A percentile compares a stretch with the other conserved stretches of the same genome.
Conservation (phyloP, 2,797 vertebrate species). For the Notamacropus eugenii region DNA sequence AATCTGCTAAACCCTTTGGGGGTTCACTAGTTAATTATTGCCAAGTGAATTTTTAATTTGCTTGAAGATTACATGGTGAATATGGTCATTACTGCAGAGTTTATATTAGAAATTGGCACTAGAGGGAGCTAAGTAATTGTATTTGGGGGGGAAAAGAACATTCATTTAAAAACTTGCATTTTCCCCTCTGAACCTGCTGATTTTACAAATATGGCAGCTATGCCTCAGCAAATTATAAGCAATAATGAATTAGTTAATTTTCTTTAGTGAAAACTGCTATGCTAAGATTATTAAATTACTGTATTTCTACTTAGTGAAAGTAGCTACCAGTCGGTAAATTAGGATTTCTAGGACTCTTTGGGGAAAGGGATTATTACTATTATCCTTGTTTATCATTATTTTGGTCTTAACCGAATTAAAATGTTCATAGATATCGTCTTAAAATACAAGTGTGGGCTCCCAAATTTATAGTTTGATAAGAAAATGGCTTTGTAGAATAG, state of each 20-base stretch:
- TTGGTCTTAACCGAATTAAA: slow-evolving; percentile 83
- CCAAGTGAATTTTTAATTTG: slow-evolving; percentile 87
- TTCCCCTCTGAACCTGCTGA: slow-evolving; percentile 88
- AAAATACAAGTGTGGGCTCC: slow-evolving; percentile 65
- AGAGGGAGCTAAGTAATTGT: slow-evolving; percentile 97
- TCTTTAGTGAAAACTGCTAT: slow-evolving; percentile 88
- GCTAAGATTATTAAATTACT: slow-evolving; percentile 89
- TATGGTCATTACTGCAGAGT: slow-evolving; percentile 78
- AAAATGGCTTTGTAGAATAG: slow-evolving; percentile 50
- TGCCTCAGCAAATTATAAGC: slow-evolving; percentile 90
- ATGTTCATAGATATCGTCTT: slow-evolving; percentile 70
- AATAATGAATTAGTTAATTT: slow-evolving; percentile 93
- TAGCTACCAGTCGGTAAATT: slow-evolving; percentile 85
- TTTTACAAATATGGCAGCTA: slow-evolving; percentile 91
- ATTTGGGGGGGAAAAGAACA: slow-evolving; percentile 80
- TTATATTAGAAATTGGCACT: slow-evolving; percentile 89
- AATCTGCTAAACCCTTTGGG: slow-evolving; percentile 79
- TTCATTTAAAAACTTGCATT: slow-evolving; percentile 88
- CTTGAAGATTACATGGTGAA: slow-evolving; percentile 82
- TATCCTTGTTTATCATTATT: slow-evolving; percentile 85
- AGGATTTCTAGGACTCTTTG: slow-evolving; percentile 86
- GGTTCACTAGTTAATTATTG: slow-evolving; percentile 85
- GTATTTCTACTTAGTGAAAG: slow-evolving; percentile 86
- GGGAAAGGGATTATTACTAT: slow-evolving; percentile 84
- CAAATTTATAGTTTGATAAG: slow-evolving; percentile 71